Conservation (phyloP, 2,888 invertebrate species). For the Eumerus sabulonum region DNA sequence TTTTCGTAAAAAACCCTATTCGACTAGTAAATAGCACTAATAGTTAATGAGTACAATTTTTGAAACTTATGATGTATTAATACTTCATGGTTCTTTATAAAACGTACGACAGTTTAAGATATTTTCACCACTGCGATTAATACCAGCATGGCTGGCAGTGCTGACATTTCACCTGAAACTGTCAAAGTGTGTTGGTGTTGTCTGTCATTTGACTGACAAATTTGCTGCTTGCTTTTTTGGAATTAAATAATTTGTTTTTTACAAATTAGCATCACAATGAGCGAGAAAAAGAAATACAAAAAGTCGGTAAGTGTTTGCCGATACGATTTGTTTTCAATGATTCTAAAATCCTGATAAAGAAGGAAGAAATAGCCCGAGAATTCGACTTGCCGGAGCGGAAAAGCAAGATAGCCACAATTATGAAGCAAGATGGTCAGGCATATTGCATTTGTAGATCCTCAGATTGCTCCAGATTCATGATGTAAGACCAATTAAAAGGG, state of each 20-base stretch:
- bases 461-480: slow-evolving; percentile 97
- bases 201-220: too few relatives aligned
- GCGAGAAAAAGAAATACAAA: slow-evolving; percentile 75
- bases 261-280: slow-evolving; percentile 71
- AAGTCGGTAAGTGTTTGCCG: slow-evolving; percentile 73
- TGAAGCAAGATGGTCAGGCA: slow-evolving; percentile 93
- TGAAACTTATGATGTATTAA: too few relatives aligned
- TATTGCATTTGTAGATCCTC: slow-evolving; percentile 97
- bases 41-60: too few relatives aligned
- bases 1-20: too few relatives aligned
- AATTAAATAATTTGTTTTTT: background rate
- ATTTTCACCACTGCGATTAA: too few relatives aligned
- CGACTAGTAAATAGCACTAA: too few relatives aligned
- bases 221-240: too few relatives aligned
- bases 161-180: too few relatives aligned
- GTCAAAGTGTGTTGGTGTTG: too few relatives aligned
- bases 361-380: slow-evolving; percentile 93
- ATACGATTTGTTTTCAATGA: background rate
- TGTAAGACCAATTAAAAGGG: slow-evolving; percentile 81
- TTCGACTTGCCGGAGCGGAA: slow-evolving; percentile 93
- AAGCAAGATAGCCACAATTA: slow-evolving; percentile 91
- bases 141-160: too few relatives aligned
- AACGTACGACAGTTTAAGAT: too few relatives aligned
- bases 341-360: slow-evolving; percentile 74
- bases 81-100: too few relatives aligned